Evolutionary conservation across 1,140 invertebrate genomes (phyloP), one percentile per base, ranked within the genome.

Genomic region (Pygmarrhopalites habei): DNA sequence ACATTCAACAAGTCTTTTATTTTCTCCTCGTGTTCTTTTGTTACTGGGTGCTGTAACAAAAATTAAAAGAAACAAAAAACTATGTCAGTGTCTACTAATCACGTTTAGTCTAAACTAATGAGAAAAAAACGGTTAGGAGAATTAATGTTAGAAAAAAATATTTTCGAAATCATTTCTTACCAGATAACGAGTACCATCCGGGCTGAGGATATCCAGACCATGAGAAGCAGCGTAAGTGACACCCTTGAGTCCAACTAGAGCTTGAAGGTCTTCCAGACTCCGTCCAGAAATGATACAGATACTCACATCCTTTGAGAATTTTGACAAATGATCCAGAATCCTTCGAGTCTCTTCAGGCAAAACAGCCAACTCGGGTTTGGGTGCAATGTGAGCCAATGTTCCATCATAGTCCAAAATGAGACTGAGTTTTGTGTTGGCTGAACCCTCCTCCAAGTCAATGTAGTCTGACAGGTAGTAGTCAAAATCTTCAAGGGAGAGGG

Each of bases 341-440:
- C 67, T 57, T 15, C 72, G 71, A 0, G 77, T 77, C 56, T 78
- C 76, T 1, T 60, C 55, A 1, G 75, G 73, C 58, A 78, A 64
- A 10, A 72, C 55, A 19, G 77, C 77, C 30, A 76, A 56, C 60
- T 78, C 76, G 5, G 77, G 77, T 61, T 77, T 76, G 5, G 73
- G 66, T 1, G 75, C 75, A 62, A 78, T 74, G 1, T 74, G 74
- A 19, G 75, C 74, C 29, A 79, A 65, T 1, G 77, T 79, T 7
- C 77, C 77, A 65, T 79, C 77, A 63, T 78, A 79, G 61, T 78
- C 77, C 12, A 79, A 67, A 28, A 79, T 71, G 0, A 79, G 64
- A 41, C 72, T 72, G 23, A 78, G 66, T 55, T 75, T 76, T 19
- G 70, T 69, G 2, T 74, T 71, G 29, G 21, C 53, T 17, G 32